Evolutionary conservation across 1,140 invertebrate genomes (phyloP), one percentile per base, ranked within the genome.

Genomic region (Parapsyche elsis): DNA sequence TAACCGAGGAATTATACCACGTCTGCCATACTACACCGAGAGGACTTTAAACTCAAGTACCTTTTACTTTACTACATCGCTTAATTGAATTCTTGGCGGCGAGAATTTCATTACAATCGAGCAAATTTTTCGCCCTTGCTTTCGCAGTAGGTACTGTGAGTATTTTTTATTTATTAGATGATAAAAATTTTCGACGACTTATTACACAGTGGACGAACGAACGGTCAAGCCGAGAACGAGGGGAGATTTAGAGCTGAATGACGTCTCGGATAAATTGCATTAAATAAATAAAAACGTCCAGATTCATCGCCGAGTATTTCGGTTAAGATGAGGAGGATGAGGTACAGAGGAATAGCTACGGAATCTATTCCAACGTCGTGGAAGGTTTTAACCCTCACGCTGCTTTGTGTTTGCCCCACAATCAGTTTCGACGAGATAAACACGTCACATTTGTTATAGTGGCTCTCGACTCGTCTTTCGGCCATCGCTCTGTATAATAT

Each of bases 361-460:
- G 19, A 61, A 67, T 67, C 64, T 67, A 24, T 67, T 67, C 21
- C 64, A 1, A 53, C 19, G 24, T 38, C 30, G 30, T 38, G 30
- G 24, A 67, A 26, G 24, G 64, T 24, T 67, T 26, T 23, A 26
- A 67, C 21, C 24, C 23, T 10, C 21, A 0, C 64, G 21, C 23
- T 19, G 64, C 49, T 16, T 53, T 16, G 49, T 16, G 16, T 53
- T 53, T 53, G 49, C 12, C 1, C 49, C 49, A 10, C 49, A 53
- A 53, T 53, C 49, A 53, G 12, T 53, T 67, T 23, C 64, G 64
- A 14, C 64, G 21, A 67, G 64, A 67, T 67, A 67, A 67, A 67
- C 64, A 67, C 64, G 64, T 67, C 64, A 26, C 64, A 67, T 67
- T 67, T 67, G 64, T 67, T 26, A 67, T 12, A 61, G 21, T 16